These are phyloP conservation scores for Pristionchus arcanus DNA, from an alignment of 2,888 invertebrate genomes.

Conservation along the genomic window DNA sequence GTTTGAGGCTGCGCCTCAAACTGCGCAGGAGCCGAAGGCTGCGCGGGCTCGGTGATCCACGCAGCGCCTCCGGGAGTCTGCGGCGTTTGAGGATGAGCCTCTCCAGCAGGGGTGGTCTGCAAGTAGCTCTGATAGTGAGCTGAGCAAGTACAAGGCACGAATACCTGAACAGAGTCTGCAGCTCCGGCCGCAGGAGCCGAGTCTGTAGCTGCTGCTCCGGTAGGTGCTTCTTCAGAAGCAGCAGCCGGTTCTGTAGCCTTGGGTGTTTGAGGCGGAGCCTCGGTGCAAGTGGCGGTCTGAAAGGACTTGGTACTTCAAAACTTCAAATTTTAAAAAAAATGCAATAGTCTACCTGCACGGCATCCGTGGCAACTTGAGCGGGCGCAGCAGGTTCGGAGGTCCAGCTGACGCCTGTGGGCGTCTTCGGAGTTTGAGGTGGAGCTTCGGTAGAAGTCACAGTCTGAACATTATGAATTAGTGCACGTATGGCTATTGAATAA, in stretches of 20 bases:
- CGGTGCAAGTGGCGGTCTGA: no score
- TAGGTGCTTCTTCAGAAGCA: no score
- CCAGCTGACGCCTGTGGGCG: not conserved
- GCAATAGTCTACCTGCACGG: not conserved
- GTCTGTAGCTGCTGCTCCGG: no score
- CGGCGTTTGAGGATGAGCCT: not conserved
- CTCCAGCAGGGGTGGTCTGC: no score
- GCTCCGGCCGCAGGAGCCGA: not conserved
- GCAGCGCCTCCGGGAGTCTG: not conserved
- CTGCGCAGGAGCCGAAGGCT: not conserved
- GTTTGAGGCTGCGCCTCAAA: not conserved
- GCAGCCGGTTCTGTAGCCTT: no score
- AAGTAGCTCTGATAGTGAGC: not conserved
- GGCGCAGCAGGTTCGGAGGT: constrained; percentile 1
- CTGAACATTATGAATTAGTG: not conserved
- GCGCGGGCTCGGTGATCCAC: not conserved
- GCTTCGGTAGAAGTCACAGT: not conserved
- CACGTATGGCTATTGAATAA: not conserved
- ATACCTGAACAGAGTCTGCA: not conserved
- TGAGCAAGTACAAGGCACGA: not conserved
- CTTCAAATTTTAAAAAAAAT: no score
- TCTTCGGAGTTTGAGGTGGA: constrained; percentile 27
- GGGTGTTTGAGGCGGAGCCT: not conserved
- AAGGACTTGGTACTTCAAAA: no score
- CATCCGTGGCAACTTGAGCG: no score